Base-by-base conservation (phyloP, 2,888 invertebrate species). In the Chymomyza procnemis region DNA sequence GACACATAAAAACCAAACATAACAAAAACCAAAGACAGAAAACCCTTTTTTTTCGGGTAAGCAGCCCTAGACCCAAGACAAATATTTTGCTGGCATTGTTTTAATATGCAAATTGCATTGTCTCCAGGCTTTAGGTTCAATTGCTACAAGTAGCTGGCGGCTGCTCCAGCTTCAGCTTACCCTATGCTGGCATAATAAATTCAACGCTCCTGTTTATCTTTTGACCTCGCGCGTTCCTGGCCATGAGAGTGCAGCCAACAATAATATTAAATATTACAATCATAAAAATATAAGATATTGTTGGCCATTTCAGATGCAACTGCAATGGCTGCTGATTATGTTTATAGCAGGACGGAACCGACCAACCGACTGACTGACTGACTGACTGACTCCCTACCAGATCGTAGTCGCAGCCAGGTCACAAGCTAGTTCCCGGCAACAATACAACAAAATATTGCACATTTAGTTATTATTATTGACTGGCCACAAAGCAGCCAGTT, bases 81-180 rank as follows among this genome's bases (percentile, higher is more conserved):
- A 48, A 18, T 19, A 50, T 18, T 18, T n/a, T 18, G 6, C 50
- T 8, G 16, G 54, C 77, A 85, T 81, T 81, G 80, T 87, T 86
- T 85, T 70, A 85, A 82, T 85, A 87, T 87, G 80, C 87, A 80
- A 80, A 80, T 80, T 84, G 67, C 85, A 85, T 85, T 80, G 79
- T 80, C 67, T 66, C 47, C 18, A n/a, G 78, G 74, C 55, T 71
- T 69, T 54, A 62, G 71, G 81, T 66, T 80, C 81, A 75, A 78
- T 78, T 80, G 78, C 77, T 74, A 56, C 62, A 66, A 73, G 64
- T 61, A 66, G 68, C 63, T 55, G 77, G 76, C 34, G 34, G 34
- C 2, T 41, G 34, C 34, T 41, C 34, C 34, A 41, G 9, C 34
- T 41, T 12, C 34, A 41, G 34, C 26, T 8, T 26, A 26, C 26